These are phyloP conservation scores for Xerus rutilus DNA, from an alignment of 2,797 vertebrate genomes.

Conservation along the genomic window DNA sequence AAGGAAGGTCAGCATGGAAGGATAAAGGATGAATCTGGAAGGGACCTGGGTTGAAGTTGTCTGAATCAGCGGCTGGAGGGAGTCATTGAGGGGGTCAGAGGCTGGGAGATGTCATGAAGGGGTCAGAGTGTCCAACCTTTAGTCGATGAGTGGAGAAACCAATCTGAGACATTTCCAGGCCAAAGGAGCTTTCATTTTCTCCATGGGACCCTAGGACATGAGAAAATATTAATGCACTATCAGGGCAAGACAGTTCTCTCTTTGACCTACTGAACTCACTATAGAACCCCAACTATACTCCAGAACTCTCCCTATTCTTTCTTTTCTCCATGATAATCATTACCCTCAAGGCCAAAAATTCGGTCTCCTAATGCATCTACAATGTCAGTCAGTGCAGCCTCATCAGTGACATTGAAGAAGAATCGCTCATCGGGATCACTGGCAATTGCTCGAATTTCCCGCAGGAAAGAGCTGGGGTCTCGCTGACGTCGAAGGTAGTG, in stretches of 20 bases:
- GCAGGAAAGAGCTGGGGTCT: constrained; percentile 95
- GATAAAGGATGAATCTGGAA: neutral
- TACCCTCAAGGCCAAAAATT: constrained; percentile 98
- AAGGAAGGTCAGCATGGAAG: neutral
- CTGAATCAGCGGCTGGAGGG: neutral
- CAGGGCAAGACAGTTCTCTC: neutral
- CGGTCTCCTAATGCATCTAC: constrained; percentile 96
- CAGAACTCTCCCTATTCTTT: neutral
- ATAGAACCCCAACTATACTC: neutral
- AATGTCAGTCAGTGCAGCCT: constrained; percentile 96
- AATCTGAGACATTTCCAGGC: constrained; percentile 98
- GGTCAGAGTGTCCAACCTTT: constrained; percentile 89
- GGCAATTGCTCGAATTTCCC: constrained; percentile 96
- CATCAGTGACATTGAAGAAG: constrained; percentile 98
- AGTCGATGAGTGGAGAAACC: constrained; percentile 95
- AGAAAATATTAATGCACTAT: neutral
- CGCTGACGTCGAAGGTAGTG: constrained; percentile 96
- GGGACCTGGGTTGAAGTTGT: neutral
- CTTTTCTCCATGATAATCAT: neutral
- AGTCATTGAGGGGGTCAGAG: neutral
- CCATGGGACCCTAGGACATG: constrained; percentile 91
- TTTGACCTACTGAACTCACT: neutral
- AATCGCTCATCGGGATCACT: constrained; percentile 96
- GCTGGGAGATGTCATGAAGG: neutral
- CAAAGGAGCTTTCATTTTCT: constrained; percentile 96